Conservation (phyloP, 2,113 vertebrate species). For the Hoplias malabaricus region DNA sequence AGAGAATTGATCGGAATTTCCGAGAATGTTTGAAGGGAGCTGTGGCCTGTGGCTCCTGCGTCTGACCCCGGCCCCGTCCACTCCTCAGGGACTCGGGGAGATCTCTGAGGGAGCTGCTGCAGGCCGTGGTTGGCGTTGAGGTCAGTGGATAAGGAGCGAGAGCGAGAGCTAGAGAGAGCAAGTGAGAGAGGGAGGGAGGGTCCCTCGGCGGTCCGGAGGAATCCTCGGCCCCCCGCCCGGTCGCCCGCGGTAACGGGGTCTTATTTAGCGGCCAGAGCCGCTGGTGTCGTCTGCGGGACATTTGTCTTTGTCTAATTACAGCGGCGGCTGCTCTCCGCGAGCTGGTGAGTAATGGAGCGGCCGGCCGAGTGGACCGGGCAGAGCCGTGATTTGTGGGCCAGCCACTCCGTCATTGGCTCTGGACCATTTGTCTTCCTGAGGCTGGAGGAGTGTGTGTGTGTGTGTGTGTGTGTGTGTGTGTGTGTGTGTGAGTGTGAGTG, state of each 20-base stretch:
- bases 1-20: no score
- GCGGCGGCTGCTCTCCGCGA: constrained; percentile 82
- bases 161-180: no score
- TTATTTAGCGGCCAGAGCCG: constrained; percentile 80
- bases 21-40: no score
- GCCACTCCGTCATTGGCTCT: constrained; percentile 83
- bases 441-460: constrained; percentile 70
- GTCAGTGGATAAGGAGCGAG: constrained; percentile 62
- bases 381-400: constrained; percentile 86
- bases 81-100: no score
- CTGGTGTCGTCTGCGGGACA: constrained; percentile 71
- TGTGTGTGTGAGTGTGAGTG: constrained; percentile 25
- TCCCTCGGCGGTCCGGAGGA: constrained; percentile 40
- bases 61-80: not conserved
- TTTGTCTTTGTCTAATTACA: constrained; percentile 98
- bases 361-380: constrained; percentile 69
- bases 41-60: not conserved
- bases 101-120: not conserved
- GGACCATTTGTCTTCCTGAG: constrained; percentile 84
- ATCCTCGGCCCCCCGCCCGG: constrained; percentile 56
- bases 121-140: constrained; percentile 33
- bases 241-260: constrained; percentile 75
- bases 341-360: constrained; percentile 88
- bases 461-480: constrained; percentile 30
- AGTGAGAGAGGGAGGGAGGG: no score